phyloP scores from a whole-genome alignment of 2,113 vertebrate species.

The Ochotona curzoniae region DNA sequence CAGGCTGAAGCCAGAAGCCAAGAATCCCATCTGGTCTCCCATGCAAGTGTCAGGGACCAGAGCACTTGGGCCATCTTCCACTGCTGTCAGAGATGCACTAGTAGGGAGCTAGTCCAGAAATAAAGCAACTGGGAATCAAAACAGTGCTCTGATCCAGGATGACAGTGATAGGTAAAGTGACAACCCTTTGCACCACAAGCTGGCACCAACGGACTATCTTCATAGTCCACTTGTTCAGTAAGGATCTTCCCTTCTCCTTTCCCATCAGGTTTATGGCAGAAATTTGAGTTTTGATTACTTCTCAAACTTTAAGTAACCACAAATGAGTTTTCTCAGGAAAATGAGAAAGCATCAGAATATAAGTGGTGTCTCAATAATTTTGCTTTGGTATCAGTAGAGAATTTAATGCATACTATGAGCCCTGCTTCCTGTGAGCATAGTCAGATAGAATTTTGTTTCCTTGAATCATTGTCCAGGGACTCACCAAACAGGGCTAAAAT shows the following conservation, averaged over 20 bases:
- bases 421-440: background rate
- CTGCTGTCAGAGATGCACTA: no score
- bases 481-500: background rate
- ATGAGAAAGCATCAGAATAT: background rate
- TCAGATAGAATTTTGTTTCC: background rate
- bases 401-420: background rate
- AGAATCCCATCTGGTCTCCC: no score
- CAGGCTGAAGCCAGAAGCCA: no score
- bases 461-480: background rate
- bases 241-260: background rate
- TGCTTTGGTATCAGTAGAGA: background rate
- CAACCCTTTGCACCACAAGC: no score
- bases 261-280: background rate
- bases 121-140: no score
- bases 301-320: background rate
- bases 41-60: no score
- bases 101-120: no score
- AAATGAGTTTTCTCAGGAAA: slow-evolving; percentile 1
- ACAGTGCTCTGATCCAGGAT: no score
- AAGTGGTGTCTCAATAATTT: background rate
- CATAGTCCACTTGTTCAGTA: background rate
- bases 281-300: background rate
- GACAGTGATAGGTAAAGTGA: no score
- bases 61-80: no score
- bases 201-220: background rate